These are phyloP conservation scores for Anguilla obscura DNA, from an alignment of 2,797 vertebrate species.

Conservation along the genomic window DNA sequence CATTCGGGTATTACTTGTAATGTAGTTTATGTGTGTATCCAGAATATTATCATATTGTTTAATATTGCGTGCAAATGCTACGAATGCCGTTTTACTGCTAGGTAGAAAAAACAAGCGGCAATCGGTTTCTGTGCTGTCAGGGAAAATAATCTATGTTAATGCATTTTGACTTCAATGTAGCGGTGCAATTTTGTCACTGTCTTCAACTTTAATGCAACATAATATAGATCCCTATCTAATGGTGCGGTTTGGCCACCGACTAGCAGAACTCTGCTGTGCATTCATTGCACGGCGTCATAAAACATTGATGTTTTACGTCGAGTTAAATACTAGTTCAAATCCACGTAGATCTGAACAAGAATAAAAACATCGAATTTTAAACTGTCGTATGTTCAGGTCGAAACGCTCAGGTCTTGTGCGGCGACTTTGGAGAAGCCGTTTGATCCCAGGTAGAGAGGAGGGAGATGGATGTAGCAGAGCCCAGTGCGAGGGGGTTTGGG, in stretches of 20 bases:
- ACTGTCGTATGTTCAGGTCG: constrained; percentile 99
- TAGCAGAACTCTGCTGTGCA: constrained; percentile 73
- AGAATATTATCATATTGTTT: constrained; percentile 30
- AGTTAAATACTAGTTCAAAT: constrained; percentile 59
- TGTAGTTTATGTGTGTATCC: constrained; percentile 39
- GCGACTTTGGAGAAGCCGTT: constrained; percentile 98
- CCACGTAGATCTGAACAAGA: constrained; percentile 62
- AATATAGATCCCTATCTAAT: constrained; percentile 65
- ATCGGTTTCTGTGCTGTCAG: constrained; percentile 29
- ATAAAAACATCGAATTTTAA: constrained; percentile 72
- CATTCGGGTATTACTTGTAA: not conserved
- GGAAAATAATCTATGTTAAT: constrained; percentile 54
- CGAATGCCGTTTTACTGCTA: not conserved
- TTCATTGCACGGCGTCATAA: constrained; percentile 71
- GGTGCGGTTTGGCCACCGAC: constrained; percentile 66
- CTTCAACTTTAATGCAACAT: constrained; percentile 64
- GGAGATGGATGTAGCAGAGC: constrained; percentile 76
- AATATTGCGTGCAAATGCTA: constrained; percentile 20
- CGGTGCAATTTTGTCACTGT: constrained; percentile 55
- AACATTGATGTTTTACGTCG: constrained; percentile 74
- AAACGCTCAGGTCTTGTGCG: constrained; percentile 98
- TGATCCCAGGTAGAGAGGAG: constrained; percentile 84
- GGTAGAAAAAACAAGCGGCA: constrained; percentile 39
- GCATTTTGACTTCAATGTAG: constrained; percentile 63
- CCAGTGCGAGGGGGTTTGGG: constrained; percentile 68